Evolutionary conservation across 2,113 vertebrate species (phyloP), one percentile per base, ranked within the genome.

Genomic region (Gymnobelideus leadbeateri): DNA sequence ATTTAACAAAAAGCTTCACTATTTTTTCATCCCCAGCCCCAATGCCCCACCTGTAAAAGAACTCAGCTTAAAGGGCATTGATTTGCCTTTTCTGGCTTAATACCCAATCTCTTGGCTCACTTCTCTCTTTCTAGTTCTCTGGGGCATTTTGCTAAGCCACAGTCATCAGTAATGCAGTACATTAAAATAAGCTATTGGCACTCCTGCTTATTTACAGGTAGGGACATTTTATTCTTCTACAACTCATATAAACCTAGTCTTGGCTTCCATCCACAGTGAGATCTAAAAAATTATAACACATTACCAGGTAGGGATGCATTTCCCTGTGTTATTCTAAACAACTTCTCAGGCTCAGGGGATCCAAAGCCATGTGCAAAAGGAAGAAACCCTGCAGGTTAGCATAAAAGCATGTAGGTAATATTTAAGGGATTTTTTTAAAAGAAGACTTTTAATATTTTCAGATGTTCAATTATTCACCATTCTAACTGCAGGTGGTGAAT

Each of bases 171-270:
- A 51, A 53, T 57, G 26, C 0, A 89, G 52, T 84, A 46, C 53
- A 93, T 94, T 96, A 94, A 92, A 94, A 93, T 93, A 93, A 95
- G 93, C 89, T 97, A 84, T 47, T 77, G 91, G 53, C 89, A 46
- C 26, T 31, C 91, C 89, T 97, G 52, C 97, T 96, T 97, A 93
- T 95, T 96, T 96, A 95, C 51, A 97, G 68, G 43, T 89, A 92
- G 95, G 94, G 94, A 96, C 95, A 94, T 90, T 98, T 97, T 95
- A 96, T 97, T 93, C 89, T 96, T 95, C 90, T 95, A 89, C 92
- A 96, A 55, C 96, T 97, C 93, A 93, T 95, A 92, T 95, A 96
- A 94, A 96, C 94, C 92, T 95, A 96, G 51, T 16, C 91, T 97
- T 97, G 96, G 95, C 96, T n/a, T 94, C 94, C 89, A 61, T 95